phyloP scores from a whole-genome alignment of 2,113 vertebrate genomes.

The Chlamydotis undulata region DNA sequence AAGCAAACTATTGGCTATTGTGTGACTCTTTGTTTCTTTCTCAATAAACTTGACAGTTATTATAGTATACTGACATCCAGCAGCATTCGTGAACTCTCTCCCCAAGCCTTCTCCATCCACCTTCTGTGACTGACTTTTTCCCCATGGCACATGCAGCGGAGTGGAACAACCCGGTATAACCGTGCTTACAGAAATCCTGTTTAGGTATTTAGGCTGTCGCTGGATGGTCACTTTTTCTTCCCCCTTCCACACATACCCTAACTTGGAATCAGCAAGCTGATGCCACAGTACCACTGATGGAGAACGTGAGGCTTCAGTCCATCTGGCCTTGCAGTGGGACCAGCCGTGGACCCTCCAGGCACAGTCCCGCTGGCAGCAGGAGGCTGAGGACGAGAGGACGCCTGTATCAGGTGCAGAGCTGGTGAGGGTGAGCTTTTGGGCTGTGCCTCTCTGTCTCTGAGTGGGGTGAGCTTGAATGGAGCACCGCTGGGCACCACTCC shows the following conservation, averaged over 20 bases:
- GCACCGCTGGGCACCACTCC: not conserved
- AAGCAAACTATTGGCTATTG: not conserved
- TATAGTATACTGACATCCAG: not conserved
- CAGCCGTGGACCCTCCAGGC: fast-evolving
- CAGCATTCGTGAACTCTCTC: not conserved
- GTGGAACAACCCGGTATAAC: fast-evolving
- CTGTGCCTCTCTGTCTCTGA: fast-evolving
- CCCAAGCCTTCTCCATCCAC: not conserved
- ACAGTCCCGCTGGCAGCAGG: not conserved
- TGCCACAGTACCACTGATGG: not conserved
- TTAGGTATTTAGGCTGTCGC: not conserved
- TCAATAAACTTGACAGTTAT: not conserved
- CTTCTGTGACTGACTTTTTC: not conserved
- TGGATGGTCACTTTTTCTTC: not conserved
- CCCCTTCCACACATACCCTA: fast-evolving
- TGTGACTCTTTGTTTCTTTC: not conserved
- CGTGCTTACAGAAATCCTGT: not conserved
- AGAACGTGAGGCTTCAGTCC: not conserved
- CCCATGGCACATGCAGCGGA: too few species aligned
- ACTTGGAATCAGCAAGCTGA: not conserved
- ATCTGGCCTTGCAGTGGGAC: not conserved
- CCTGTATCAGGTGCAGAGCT: fast-evolving
- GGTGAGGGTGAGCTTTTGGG: not conserved
- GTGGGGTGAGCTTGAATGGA: not conserved
- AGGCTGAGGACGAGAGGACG: not conserved